Evolutionary conservation across 64 coral and sea anemone genomes (phyloP).

Genomic region (Montipora efflorescens): DNA sequence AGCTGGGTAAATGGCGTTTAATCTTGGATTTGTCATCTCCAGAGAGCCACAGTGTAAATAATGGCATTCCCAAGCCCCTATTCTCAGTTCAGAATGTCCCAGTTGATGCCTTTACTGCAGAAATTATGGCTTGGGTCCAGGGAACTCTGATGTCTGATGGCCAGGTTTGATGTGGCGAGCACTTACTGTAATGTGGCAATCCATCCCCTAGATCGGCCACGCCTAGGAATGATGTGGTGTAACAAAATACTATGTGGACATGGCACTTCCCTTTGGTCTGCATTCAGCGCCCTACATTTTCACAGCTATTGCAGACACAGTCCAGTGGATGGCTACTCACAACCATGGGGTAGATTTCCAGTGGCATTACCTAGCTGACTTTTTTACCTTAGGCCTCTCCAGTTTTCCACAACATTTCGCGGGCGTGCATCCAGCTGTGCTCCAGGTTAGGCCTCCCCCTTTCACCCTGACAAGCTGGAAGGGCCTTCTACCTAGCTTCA

Average conservation of each 20-base stretch:
- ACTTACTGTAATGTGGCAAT: too few species aligned
- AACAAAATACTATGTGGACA: background rate
- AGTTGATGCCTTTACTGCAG: background rate
- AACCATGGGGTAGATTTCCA: background rate
- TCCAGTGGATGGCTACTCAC: background rate
- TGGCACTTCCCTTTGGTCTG: background rate
- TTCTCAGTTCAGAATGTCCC: background rate
- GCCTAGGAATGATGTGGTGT: background rate
- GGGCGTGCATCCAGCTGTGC: background rate
- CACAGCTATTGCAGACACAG: background rate
- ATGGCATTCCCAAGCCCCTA: background rate
- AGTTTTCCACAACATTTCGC: background rate
- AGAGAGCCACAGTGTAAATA: background rate
- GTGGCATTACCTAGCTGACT: background rate
- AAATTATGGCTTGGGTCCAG: background rate
- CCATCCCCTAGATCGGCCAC: too few species aligned
- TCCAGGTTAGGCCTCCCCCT: background rate
- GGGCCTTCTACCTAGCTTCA: background rate
- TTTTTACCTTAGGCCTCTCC: background rate
- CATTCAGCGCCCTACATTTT: background rate
- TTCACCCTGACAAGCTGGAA: background rate
- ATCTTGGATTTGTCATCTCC: background rate
- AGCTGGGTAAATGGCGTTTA: background rate
- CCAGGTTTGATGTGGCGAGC: background rate
- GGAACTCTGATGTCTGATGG: background rate